These are phyloP conservation scores for Corythaixoides concolor DNA, from an alignment of 2,113 vertebrate species.

Conservation along the genomic window DNA sequence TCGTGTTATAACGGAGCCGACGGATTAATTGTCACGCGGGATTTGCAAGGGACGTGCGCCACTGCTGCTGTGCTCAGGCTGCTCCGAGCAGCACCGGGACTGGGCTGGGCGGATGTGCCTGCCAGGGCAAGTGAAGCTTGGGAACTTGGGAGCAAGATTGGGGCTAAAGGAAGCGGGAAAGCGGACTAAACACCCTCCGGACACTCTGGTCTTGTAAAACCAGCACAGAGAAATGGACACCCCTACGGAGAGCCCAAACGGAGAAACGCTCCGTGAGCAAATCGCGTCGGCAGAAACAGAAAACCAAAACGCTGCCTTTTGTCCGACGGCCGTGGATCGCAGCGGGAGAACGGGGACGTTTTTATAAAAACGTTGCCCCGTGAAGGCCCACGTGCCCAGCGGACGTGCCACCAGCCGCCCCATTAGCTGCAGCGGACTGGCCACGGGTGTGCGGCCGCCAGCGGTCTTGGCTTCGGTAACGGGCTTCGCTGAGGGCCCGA, in stretches of 20 bases:
- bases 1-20: accelerated
- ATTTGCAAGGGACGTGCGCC: accelerated
- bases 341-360: not conserved
- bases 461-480: too few species aligned
- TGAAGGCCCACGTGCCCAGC: too few species aligned
- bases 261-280: not conserved
- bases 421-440: too few species aligned
- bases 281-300: not conserved
- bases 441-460: too few species aligned
- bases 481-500: too few species aligned
- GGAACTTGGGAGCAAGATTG: not conserved
- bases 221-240: not conserved
- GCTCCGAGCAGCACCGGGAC: not conserved
- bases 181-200: accelerated
- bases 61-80: not conserved
- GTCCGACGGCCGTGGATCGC: not conserved
- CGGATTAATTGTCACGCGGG: accelerated
- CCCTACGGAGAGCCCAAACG: too few species aligned
- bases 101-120: too few species aligned
- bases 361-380: too few species aligned
- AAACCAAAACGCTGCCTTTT: accelerated
- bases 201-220: not conserved
- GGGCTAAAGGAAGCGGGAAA: not conserved
- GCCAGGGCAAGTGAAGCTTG: not conserved
- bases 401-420: too few species aligned